Conservation (phyloP, 2,797 vertebrate species). For the Sebastes steindachneri region DNA sequence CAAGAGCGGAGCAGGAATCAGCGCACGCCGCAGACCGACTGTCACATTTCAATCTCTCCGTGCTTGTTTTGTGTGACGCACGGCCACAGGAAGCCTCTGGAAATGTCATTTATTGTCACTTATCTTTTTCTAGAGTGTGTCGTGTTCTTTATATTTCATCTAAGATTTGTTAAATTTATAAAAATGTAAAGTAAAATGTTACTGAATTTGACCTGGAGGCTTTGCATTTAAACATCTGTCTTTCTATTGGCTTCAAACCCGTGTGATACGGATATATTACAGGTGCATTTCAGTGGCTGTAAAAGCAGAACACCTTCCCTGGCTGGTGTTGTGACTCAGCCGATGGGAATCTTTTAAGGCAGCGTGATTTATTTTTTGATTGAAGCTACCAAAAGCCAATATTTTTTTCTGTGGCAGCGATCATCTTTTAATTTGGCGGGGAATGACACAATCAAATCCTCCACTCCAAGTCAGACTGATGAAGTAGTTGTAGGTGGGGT, state of each 20-base stretch:
- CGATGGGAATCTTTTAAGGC: not conserved
- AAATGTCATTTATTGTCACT: slow-evolving; percentile 10
- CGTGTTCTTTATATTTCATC: not conserved
- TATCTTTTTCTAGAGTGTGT: not conserved
- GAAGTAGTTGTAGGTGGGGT: not conserved
- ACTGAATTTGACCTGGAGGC: not conserved
- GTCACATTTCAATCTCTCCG: not conserved
- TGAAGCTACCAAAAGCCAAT: not conserved
- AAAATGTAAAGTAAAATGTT: not conserved
- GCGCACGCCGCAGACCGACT: not conserved
- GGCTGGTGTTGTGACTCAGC: slow-evolving; percentile 10
- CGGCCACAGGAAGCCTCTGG: not conserved
- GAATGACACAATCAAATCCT: slow-evolving; percentile 11
- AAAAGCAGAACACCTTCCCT: not conserved
- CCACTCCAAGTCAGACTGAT: not conserved
- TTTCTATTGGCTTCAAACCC: not conserved
- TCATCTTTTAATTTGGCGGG: slow-evolving; percentile 18
- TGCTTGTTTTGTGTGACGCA: not conserved
- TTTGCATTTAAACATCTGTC: slow-evolving; percentile 8
- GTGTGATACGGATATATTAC: slow-evolving; percentile 8
- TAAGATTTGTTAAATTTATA: not conserved
- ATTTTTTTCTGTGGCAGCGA: not conserved
- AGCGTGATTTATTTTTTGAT: not conserved
- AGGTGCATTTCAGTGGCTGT: slow-evolving; percentile 5
- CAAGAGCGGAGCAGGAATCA: not conserved